These are phyloP conservation scores for Chymomyza fuscimana DNA, from an alignment of 2,888 invertebrate genomes.

Conservation along the genomic window DNA sequence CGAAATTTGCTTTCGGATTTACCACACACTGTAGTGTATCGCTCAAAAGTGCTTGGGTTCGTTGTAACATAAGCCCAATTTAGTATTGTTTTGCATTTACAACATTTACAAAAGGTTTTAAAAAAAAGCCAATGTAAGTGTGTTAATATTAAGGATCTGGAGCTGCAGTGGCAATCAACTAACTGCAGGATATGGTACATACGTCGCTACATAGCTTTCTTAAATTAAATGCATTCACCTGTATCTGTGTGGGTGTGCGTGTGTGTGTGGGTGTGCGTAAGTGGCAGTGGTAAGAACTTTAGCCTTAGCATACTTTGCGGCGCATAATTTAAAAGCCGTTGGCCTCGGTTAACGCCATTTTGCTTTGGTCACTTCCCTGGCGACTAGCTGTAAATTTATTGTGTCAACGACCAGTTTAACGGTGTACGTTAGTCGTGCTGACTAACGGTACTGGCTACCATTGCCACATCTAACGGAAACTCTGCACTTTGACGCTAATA, in stretches of 20 bases:
- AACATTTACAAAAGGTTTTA: not conserved
- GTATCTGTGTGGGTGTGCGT: not conserved
- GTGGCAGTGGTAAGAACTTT: constrained; percentile 4
- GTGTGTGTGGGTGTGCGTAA: constrained; percentile 23
- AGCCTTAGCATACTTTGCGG: constrained; percentile 27
- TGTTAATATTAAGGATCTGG: too few relatives aligned
- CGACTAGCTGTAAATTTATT: constrained; percentile 52
- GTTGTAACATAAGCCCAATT: too few relatives aligned
- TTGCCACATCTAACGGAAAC: constrained; percentile 40
- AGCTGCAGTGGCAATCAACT: too few relatives aligned
- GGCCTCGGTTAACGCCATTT: constrained; percentile 12
- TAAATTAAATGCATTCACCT: not conserved
- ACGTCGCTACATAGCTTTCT: not conserved
- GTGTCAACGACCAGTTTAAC: constrained; percentile 37
- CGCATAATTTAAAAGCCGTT: constrained; percentile 27
- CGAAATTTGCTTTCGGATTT: too few relatives aligned
- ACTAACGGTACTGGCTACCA: not conserved
- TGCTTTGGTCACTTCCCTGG: constrained; percentile 3
- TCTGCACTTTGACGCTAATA: constrained; percentile 62
- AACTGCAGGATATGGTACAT: not conserved
- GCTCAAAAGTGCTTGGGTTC: too few relatives aligned
- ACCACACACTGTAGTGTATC: too few relatives aligned
- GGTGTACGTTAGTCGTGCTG: constrained; percentile 2
- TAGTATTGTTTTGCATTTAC: too few relatives aligned
- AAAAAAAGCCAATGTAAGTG: not conserved